These are phyloP conservation scores for Archocentrus centrarchus DNA, from an alignment of 2,113 vertebrate species.

Conservation along the genomic window DNA sequence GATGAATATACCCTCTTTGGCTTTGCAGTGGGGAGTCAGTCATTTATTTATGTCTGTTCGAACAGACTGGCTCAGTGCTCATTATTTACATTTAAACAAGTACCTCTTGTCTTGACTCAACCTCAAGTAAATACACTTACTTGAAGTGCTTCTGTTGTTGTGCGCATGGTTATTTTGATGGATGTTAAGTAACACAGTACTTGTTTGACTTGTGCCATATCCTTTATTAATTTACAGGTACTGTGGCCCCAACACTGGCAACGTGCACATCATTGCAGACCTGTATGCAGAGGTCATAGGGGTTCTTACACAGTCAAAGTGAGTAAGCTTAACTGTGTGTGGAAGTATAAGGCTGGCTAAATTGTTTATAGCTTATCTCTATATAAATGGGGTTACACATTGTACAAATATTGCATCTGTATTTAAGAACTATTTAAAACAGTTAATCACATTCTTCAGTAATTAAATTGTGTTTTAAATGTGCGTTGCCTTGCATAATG, in stretches of 20 bases:
- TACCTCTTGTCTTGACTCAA: background rate
- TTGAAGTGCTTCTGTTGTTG: constrained; percentile 1
- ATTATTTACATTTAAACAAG: background rate
- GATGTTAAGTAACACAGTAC: background rate
- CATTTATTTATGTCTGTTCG: constrained; percentile 22
- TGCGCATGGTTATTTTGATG: background rate
- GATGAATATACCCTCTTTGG: constrained; percentile 1
- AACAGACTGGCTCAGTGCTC: background rate
- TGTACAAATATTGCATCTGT: background rate
- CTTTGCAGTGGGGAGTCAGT: background rate
- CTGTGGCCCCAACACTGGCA: constrained; percentile 98
- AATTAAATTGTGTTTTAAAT: background rate
- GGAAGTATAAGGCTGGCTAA: background rate
- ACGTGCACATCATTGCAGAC: constrained; percentile 98
- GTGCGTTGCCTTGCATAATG: background rate
- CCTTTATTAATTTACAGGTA: constrained; percentile 80
- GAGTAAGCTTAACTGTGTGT: constrained; percentile 48
- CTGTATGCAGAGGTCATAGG: constrained; percentile 98
- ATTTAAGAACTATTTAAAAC: background rate
- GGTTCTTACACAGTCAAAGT: constrained; percentile 98
- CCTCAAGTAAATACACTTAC: background rate
- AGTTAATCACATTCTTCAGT: background rate
- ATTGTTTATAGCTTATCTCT: background rate
- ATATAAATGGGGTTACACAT: background rate
- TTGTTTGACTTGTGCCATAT: background rate